Base-by-base conservation (phyloP, 2,888 invertebrate species). In the Nemapogon koenigi region DNA sequence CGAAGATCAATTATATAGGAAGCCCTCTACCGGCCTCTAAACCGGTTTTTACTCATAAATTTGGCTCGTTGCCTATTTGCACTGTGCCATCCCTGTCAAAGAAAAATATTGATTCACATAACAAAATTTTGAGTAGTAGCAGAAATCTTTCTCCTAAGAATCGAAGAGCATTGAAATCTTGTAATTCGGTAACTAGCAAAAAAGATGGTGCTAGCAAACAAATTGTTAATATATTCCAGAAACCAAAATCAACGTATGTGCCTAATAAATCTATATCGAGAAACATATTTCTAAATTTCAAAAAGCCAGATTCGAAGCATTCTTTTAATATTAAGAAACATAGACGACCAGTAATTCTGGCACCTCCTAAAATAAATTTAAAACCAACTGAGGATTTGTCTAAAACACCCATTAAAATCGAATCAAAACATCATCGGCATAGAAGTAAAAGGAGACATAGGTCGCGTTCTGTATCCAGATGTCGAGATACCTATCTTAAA, bases 401-500 rank as follows among this genome's bases (percentile, higher is more conserved):
- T 15, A 60, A 76, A 38, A 53, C 75, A 10, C 68, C 72, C 2
- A 57, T 76, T 3, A 76, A 76, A 59, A 72, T 68, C 28, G 76
- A 80, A 49, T 69, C 51, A 41, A 73, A 67, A 55, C 78, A 76
- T 50, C 79, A 78, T 41, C 59, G 72, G 40, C 79, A 78, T 44
- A 63, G 75, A 49, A 75, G 73, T 52, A 75, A 70, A 62, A 55
- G 73, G 46, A 61, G 73, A 44, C 75, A 76, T 53, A 59, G 76
- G 22, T 80, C 80, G 11, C 60, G 78, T 46, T 79, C 79, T 1
- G 73, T 64, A 15, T 80, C 78, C 0, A 64, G 65, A 47, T 72
- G 71, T 47, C 56, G 78, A 43, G 78, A 80, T 31, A 55, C 85
- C 35, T 87, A 84, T 62, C 83, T 85, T 44, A 89, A 83, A 67